Base-by-base conservation (phyloP, 2,888 invertebrate species). In the Spicauda simplicius region DNA sequence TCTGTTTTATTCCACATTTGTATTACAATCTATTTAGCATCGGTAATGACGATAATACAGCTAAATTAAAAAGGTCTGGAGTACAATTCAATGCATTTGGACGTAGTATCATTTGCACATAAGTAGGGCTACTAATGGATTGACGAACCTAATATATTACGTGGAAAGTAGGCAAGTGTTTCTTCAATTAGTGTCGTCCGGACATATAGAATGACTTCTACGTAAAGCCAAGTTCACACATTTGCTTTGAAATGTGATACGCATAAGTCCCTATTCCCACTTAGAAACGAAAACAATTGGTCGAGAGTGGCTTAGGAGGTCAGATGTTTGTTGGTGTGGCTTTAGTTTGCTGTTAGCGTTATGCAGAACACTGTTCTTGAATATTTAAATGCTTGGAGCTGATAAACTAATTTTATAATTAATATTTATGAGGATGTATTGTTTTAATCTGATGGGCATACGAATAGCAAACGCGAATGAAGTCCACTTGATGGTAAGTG, bases 151-250 rank as follows among this genome's bases (percentile, higher is more conserved):
- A 48, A 30, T 50, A 6, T 20, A 12, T 30, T 30, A 48, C 25
- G 59, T 50, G 11, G 59, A 59, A 59, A 59, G 53, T 16, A 53
- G 58, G 59, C 19, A 30, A 65, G 54, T 19, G 25, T 25, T 64
- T 75, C 80, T 80, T 83, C 86, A 86, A 86, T 86, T 86, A 86
- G 83, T 80, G 80, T 76, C 79, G 45, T 45, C 37, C 55, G 48
- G 56, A 58, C 61, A 58, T 50, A 53, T 57, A 69, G 65, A 69
- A 69, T 61, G 60, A 65, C 78, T 79, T 58, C 64, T 53, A 53
- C 53, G 78, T 77, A 78, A 77, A 78, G 66, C 66, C 48, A 19
- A 48, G 54, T 66, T 76, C 76, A 74, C 74, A 69, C 73, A 71
- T 71, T 69, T 64, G 69, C 66, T 68, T 67, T 65, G 76, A 80